phyloP scores from a whole-genome alignment of 2,797 vertebrate genomes.

The Melopsittacus undulatus region DNA sequence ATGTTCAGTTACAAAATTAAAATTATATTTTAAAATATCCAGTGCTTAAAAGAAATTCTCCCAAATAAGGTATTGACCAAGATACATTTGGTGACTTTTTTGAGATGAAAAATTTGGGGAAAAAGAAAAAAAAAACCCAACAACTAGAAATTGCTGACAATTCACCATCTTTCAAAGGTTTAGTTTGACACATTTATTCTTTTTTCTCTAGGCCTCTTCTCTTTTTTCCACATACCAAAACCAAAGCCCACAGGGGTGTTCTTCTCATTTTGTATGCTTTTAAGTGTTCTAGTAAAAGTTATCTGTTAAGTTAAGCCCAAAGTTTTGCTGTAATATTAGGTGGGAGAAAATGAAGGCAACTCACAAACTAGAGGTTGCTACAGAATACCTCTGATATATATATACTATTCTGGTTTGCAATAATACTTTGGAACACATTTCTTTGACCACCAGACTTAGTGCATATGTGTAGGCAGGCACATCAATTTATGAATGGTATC shows the following conservation, averaged over 20 bases:
- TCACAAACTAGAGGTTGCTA: background rate
- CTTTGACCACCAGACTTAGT: background rate
- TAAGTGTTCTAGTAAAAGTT: background rate
- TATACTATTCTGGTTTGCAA: background rate
- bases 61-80: background rate
- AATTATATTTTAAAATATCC: background rate
- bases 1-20: background rate
- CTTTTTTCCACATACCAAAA: background rate
- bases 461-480: background rate
- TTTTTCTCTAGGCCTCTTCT: background rate
- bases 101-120: background rate
- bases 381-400: background rate
- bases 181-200: background rate
- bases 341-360: background rate
- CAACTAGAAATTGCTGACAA: background rate
- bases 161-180: background rate
- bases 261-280: background rate
- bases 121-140: fast-evolving
- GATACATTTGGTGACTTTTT: background rate
- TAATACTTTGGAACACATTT: background rate
- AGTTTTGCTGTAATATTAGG: background rate
- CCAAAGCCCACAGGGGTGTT: background rate
- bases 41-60: background rate
- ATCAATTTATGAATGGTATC: slow-evolving; percentile 6
- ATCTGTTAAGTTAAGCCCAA: background rate